phyloP scores from a whole-genome alignment of 1,140 invertebrate species.

The Zaprionus nigranus region DNA sequence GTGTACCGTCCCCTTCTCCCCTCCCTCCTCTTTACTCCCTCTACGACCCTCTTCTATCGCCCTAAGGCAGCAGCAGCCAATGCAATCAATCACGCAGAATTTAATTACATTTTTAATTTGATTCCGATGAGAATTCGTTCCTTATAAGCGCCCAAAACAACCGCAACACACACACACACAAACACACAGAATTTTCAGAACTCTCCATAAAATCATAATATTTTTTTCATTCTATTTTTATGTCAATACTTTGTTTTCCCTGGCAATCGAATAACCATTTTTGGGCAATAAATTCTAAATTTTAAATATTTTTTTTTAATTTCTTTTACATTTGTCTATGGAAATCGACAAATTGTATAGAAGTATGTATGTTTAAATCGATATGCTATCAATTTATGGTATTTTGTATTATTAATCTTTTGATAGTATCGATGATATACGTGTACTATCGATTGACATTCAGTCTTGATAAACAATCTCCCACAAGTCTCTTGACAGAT shows the following conservation, averaged over 20 bases:
- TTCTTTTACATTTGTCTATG: too few relatives aligned
- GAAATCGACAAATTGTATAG: too few relatives aligned
- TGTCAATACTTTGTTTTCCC: neutral
- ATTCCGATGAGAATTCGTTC: slow-evolving; percentile 32
- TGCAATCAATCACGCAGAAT: slow-evolving; percentile 77
- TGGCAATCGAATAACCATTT: too few relatives aligned
- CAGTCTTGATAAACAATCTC: neutral
- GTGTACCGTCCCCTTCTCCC: slow-evolving; percentile 1
- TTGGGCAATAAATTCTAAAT: neutral
- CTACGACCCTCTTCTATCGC: neutral
- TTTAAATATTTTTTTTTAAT: neutral
- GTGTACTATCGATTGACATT: neutral
- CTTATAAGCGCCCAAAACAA: slow-evolving; percentile 24
- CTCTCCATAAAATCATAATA: neutral
- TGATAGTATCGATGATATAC: neutral
- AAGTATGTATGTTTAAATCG: too few relatives aligned
- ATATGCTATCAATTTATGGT: too few relatives aligned
- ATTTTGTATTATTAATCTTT: neutral
- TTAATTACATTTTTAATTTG: slow-evolving; percentile 71
- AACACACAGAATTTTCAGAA: neutral
- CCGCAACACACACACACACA: slow-evolving; percentile 2
- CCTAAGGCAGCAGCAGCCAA: slow-evolving; percentile 32
- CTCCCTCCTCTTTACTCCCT: neutral
- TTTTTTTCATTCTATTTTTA: neutral
- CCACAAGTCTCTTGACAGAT: neutral